Conservation (phyloP, 2,797 vertebrate species). For the Megaceryle alcyon region DNA sequence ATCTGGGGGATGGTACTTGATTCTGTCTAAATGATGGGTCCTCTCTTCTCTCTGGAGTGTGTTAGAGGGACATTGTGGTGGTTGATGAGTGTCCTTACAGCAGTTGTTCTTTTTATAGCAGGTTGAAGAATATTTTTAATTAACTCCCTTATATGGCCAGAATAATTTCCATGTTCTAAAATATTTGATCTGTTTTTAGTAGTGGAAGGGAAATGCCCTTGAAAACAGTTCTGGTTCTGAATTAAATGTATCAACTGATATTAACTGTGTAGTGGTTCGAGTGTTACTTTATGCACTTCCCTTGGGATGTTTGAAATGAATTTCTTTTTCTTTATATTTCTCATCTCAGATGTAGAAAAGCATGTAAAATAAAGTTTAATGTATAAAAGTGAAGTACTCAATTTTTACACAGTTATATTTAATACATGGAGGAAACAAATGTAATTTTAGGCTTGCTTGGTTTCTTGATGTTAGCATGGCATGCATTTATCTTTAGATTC, state of each 20-base stretch:
- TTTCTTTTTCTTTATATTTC: not conserved
- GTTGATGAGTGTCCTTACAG: not conserved
- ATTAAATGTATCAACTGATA: not conserved
- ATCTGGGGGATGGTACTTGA: not conserved
- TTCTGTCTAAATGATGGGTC: not conserved
- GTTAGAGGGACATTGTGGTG: not conserved
- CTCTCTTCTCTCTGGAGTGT: not conserved
- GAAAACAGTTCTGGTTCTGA: constrained; percentile 5
- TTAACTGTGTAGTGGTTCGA: not conserved
- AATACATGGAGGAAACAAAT: not conserved
- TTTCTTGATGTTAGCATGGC: not conserved
- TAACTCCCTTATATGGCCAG: constrained; percentile 35
- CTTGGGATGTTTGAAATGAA: not conserved
- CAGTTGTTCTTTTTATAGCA: constrained; percentile 47
- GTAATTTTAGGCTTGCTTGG: not conserved
- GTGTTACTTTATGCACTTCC: not conserved
- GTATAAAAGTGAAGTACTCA: not conserved
- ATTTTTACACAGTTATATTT: not conserved
- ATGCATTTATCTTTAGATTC: not conserved
- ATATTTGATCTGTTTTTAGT: constrained; percentile 18
- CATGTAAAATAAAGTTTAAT: not conserved
- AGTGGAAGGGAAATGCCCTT: constrained; percentile 2
- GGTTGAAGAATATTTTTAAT: constrained; percentile 58
- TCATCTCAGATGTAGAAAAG: not conserved
- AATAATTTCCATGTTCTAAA: constrained; percentile 20